Percentiles rank a stretch among this genome's conserved stretches.
Evolutionary conservation across 2,113 vertebrate species (phyloP).

Genomic region (Zosterops hypoxanthus): DNA sequence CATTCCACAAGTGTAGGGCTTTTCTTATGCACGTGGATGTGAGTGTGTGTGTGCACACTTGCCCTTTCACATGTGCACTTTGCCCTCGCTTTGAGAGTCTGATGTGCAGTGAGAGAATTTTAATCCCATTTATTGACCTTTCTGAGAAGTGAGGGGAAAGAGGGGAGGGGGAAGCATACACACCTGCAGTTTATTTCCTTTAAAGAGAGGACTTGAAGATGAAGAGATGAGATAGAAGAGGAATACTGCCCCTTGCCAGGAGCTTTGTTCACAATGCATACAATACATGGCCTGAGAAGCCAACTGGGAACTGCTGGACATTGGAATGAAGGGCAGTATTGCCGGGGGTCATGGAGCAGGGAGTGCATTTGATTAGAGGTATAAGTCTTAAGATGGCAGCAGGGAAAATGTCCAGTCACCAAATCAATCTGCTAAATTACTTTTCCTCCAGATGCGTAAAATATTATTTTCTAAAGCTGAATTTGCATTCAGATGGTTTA

Average conservation of each 20-base stretch:
- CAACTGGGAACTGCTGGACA: slow-evolving; percentile 28
- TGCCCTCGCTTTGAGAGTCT: not conserved
- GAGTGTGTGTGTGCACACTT: not conserved
- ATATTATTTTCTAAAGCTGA: not conserved
- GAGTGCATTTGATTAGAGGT: slow-evolving; percentile 52
- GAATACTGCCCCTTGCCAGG: slow-evolving; percentile 54
- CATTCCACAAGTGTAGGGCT: not conserved
- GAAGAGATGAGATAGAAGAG: slow-evolving; percentile 59
- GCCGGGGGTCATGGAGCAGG: slow-evolving; percentile 31
- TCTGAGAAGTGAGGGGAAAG: slow-evolving; percentile 57
- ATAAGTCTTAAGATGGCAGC: slow-evolving; percentile 40
- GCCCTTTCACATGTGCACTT: not conserved
- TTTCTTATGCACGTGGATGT: fast-evolving
- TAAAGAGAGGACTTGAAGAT: slow-evolving; percentile 63
- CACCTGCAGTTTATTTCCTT: slow-evolving; percentile 74
- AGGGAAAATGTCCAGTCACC: slow-evolving; percentile 43
- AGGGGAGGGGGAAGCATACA: not conserved
- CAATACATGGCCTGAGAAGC: slow-evolving; percentile 37
- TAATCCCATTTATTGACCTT: slow-evolving; percentile 65
- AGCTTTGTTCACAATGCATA: slow-evolving; percentile 56
- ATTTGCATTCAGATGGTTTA: slow-evolving; percentile 10
- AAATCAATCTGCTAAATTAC: slow-evolving; percentile 31
- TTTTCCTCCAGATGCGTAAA: not conserved
- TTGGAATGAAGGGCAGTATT: slow-evolving; percentile 48
- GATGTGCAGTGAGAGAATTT: slow-evolving; percentile 52